These are phyloP conservation scores for Ostrea denselamellosa DNA, from an alignment of 1,140 invertebrate genomes.

Conservation along the genomic window DNA sequence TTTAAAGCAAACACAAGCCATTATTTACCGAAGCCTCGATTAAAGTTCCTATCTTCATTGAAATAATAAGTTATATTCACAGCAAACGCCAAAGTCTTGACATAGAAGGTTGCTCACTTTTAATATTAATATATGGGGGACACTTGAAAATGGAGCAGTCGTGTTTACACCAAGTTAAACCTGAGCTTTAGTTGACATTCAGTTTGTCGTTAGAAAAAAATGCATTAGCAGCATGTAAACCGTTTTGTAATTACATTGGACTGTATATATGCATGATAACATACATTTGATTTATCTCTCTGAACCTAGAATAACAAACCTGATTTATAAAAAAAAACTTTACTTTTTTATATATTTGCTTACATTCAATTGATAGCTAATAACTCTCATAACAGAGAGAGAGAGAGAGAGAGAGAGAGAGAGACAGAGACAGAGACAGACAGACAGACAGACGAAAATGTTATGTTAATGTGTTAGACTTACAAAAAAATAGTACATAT, in stretches of 20 bases:
- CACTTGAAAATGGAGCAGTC: not conserved
- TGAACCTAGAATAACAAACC: too few species aligned
- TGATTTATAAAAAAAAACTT: too few species aligned
- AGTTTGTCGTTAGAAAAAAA: not conserved
- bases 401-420: too few species aligned
- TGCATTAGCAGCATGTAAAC: not conserved
- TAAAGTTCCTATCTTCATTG: slow-evolving; percentile 19
- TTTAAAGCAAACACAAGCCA: slow-evolving; percentile 22
- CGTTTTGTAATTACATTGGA: not conserved
- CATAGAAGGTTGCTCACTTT: not conserved
- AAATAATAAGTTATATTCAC: slow-evolving; percentile 39
- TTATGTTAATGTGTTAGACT: too few species aligned
- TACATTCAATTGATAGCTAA: too few species aligned
- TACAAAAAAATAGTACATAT: too few species aligned
- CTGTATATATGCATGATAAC: too few species aligned
- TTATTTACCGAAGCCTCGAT: slow-evolving; percentile 30
- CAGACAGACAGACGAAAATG: too few species aligned
- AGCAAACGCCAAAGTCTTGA: not conserved
- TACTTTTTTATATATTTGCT: too few species aligned
- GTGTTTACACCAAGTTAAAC: not conserved
- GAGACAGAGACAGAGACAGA: too few species aligned
- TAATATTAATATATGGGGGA: not conserved
- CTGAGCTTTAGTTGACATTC: not conserved
- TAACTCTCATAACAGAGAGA: too few species aligned
- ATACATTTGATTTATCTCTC: too few species aligned